Evolutionary conservation across 2,888 invertebrate genomes (phyloP).

Genomic region (Acronicta aceris): DNA sequence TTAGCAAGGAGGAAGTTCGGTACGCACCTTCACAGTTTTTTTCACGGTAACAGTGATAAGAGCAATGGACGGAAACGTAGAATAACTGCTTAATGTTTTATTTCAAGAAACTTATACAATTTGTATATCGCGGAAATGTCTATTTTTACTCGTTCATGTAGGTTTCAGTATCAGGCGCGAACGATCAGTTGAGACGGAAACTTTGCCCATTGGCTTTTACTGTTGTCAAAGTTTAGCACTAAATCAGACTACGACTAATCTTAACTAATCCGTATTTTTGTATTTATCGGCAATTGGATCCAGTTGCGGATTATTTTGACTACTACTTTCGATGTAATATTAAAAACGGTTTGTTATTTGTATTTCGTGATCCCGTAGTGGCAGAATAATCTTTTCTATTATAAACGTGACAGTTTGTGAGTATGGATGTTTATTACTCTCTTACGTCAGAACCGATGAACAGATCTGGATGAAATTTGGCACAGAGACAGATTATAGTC

Average conservation of each 20-base stretch:
- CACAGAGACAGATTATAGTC: no score
- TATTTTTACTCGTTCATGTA: constrained; percentile 53
- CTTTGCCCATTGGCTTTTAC: constrained; percentile 76
- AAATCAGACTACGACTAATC: constrained; percentile 70
- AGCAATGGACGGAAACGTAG: constrained; percentile 32
- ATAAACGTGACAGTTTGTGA: no score
- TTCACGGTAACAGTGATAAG: constrained; percentile 28
- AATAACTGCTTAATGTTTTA: constrained; percentile 43
- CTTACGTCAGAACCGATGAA: no score
- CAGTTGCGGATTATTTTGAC: constrained; percentile 8
- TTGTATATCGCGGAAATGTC: constrained; percentile 31
- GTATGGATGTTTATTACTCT: no score
- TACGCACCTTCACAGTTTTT: constrained; percentile 42
- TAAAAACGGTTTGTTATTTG: no score
- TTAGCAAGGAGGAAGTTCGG: constrained; percentile 44
- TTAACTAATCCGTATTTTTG: constrained; percentile 55
- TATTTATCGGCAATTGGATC: constrained; percentile 29
- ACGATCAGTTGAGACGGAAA: constrained; percentile 73
- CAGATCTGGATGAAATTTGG: no score
- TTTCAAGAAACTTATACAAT: constrained; percentile 39
- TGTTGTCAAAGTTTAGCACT: constrained; percentile 73
- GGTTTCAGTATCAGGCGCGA: constrained; percentile 67
- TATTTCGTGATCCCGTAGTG: no score
- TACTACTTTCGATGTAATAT: not conserved
- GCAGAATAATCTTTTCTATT: no score